phyloP scores from a whole-genome alignment of 2,113 vertebrate species.

The Clupea harengus region DNA sequence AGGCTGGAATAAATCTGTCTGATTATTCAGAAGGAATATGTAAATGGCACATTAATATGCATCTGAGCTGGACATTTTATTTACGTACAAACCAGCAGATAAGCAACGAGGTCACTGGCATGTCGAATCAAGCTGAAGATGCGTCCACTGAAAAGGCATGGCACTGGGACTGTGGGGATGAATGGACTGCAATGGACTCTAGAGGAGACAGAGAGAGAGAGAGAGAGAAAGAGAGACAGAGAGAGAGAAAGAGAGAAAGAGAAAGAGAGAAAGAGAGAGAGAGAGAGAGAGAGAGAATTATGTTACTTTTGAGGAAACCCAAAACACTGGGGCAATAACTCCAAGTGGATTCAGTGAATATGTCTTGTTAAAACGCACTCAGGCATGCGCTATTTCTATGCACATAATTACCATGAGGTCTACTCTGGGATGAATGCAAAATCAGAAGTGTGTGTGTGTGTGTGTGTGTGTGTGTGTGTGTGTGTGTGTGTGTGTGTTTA shows the following conservation, averaged over 20 bases:
- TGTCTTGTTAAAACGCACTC: conserved; percentile 13
- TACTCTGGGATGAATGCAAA: neutral
- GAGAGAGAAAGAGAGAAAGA: neutral
- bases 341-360: neutral
- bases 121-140: conserved; percentile 42
- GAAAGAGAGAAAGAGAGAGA: neutral
- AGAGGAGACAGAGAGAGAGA: neutral
- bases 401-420: neutral
- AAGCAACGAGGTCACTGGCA: conserved; percentile 43
- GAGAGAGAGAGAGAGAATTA: neutral
- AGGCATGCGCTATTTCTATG: neutral
- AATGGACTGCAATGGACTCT: conserved; percentile 2
- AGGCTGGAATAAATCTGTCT: neutral
- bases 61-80: neutral
- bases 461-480: neutral
- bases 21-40: conserved; percentile 3
- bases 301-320: conserved; percentile 2
- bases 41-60: neutral
- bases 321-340: neutral
- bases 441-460: neutral
- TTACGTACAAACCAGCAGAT: conserved; percentile 33
- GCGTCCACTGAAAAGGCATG: conserved; percentile 39
- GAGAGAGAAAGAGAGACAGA: conserved; percentile 3
- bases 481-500: neutral
- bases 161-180: conserved; percentile 14